Percentiles rank a stretch among this genome's conserved stretches.
These are phyloP conservation scores for Lampris megalopsis DNA, from an alignment of 2,113 vertebrate genomes.

Conservation along the genomic window DNA sequence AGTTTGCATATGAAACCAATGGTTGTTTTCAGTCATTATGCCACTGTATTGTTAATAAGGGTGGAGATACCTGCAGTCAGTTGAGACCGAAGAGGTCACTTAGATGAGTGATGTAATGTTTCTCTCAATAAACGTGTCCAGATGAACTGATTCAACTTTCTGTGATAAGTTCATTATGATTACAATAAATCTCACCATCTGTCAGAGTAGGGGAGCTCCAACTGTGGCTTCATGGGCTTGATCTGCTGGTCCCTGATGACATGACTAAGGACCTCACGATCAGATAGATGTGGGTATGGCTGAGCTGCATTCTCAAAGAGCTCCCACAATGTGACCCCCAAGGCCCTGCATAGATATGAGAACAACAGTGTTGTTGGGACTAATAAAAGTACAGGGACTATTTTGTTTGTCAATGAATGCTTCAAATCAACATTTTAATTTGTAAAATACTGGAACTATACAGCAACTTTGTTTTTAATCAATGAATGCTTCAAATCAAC, in stretches of 20 bases:
- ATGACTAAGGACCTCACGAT: constrained; percentile 91
- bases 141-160: no score
- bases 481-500: no score
- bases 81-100: no score
- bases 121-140: no score
- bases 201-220: constrained; percentile 94
- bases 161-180: no score
- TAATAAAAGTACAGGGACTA: constrained; percentile 2
- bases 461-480: no score
- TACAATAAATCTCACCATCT: constrained; percentile 86
- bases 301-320: constrained; percentile 89
- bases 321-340: constrained; percentile 96
- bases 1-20: no score
- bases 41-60: no score
- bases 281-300: constrained; percentile 90
- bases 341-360: constrained; percentile 82
- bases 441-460: neutral
- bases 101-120: no score
- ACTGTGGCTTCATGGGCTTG: constrained; percentile 89
- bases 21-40: no score
- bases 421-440: no score
- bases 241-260: constrained; percentile 93
- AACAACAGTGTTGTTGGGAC: constrained; percentile 3
- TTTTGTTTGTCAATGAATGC: neutral
- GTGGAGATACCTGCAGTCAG: no score